A percentile compares a stretch with the other conserved stretches of the same genome.
These are phyloP conservation scores for Lobophora halterata DNA, from an alignment of 2,888 invertebrate genomes.

Conservation along the genomic window DNA sequence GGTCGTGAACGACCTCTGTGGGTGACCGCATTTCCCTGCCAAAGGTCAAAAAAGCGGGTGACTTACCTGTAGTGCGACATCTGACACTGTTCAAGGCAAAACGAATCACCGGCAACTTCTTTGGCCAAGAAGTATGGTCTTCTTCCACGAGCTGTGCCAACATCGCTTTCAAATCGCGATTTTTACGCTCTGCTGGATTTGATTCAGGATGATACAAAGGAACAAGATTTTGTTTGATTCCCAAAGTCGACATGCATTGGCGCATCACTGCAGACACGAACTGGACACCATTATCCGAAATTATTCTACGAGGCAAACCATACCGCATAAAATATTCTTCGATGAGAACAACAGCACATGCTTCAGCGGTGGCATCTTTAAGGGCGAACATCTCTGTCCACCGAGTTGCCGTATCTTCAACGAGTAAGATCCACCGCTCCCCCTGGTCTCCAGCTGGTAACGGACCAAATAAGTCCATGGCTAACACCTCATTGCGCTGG, in stretches of 20 bases:
- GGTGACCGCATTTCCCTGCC: conserved; percentile 23
- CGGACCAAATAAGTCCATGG: conserved; percentile 8
- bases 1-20: conserved; percentile 5
- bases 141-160: conserved; percentile 23
- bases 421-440: conserved; percentile 10
- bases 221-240: too few relatives aligned
- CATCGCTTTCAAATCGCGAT: conserved; percentile 23
- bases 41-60: conserved; percentile 46
- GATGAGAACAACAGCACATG: too few relatives aligned
- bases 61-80: conserved; percentile 31
- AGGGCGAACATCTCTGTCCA: too few relatives aligned
- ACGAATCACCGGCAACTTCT: conserved; percentile 11
- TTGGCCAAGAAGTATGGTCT: conserved; percentile 15
- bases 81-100: conserved; percentile 15
- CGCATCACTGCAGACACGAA: too few relatives aligned
- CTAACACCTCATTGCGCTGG: too few relatives aligned
- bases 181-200: conserved; percentile 26
- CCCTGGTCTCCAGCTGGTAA: conserved; percentile 10
- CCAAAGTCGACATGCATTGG: too few relatives aligned
- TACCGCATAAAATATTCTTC: too few relatives aligned
- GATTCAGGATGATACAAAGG: conserved; percentile 37
- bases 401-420: conserved; percentile 11
- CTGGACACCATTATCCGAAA: too few relatives aligned
- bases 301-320: too few relatives aligned
- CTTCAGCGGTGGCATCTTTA: too few relatives aligned